Evolutionary conservation across 2,113 vertebrate genomes (phyloP), one percentile per base, ranked within the genome.

Genomic region (Dicentrarchus labrax): DNA sequence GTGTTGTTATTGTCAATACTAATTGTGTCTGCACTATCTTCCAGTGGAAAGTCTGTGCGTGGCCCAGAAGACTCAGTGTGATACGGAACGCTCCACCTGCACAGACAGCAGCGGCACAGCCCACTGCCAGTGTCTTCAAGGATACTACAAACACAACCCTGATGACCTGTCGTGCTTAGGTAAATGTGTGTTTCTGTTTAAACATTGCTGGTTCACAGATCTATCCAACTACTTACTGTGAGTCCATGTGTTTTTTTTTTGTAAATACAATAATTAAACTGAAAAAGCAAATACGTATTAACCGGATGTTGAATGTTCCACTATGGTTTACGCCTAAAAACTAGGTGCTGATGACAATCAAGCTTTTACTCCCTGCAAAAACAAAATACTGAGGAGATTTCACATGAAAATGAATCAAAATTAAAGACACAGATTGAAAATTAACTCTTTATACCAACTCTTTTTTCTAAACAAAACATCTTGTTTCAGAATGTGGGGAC

Each of bases 161-260:
- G 97, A 97, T 47, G 97, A 99, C 87, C 94, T 96, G 85, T 97
- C 95, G 72, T 99, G 98, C 94, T 94, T 97, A 95, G 97, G 98
- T 99, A 80, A 82, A 80, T 43, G 41, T 30, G 30, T 7, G 11
- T 38, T 13, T n/a, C 22, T 15, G 17, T 43, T 16, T 4, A 7
- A 30, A 30, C 4, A 30, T 2, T 30, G 30, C 30, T 30, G 1
- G 19, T 39, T 41, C 6, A 17, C 19, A 7, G 15, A 51, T 9
- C 19, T 5, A 8, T 17, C 9, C 47, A 41, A 6, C 38, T 43
- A 24, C 17, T 7, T 43, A 57, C 13, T 57, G 38, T 56, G 12
- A 67, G 22, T 30, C 22, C 22, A 19, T 22, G 62, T 45, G 9
- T 4, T 65, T 3, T 4, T 4, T 43, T 43, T 12, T 4, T 41